Evolutionary conservation across 2,113 vertebrate genomes (phyloP).

Genomic region (Aix galericulata): DNA sequence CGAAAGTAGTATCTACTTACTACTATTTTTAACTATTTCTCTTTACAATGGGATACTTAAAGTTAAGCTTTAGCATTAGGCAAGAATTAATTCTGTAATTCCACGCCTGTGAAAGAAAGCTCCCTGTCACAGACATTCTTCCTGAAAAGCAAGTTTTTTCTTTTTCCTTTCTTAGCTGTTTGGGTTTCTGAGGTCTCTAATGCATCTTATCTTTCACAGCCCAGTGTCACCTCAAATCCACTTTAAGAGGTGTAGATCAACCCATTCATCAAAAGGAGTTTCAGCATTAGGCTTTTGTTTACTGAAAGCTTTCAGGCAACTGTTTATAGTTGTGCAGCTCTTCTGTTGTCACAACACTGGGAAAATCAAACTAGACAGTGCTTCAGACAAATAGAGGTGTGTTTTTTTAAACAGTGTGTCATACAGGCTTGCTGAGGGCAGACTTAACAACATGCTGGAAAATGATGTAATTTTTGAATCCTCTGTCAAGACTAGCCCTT

Average conservation of each 20-base stretch:
- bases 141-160: neutral
- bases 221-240: neutral
- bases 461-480: neutral
- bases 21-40: constrained; percentile 1
- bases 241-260: constrained; percentile 13
- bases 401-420: neutral
- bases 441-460: neutral
- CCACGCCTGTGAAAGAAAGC: neutral
- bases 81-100: neutral
- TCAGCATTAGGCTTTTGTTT: constrained; percentile 22
- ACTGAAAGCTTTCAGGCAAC: constrained; percentile 31
- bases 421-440: neutral
- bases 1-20: neutral
- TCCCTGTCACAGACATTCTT: neutral
- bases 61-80: neutral
- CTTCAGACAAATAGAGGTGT: constrained; percentile 10
- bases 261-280: constrained; percentile 6
- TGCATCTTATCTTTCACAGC: constrained; percentile 11
- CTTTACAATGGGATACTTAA: neutral
- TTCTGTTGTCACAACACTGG: constrained; percentile 13
- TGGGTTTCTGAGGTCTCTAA: neutral
- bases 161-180: neutral
- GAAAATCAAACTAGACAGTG: neutral
- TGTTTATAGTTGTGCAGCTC: neutral
- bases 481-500: neutral